Conservation (phyloP, 2,888 invertebrate species). For the Xanthostigma xanthostigma region DNA sequence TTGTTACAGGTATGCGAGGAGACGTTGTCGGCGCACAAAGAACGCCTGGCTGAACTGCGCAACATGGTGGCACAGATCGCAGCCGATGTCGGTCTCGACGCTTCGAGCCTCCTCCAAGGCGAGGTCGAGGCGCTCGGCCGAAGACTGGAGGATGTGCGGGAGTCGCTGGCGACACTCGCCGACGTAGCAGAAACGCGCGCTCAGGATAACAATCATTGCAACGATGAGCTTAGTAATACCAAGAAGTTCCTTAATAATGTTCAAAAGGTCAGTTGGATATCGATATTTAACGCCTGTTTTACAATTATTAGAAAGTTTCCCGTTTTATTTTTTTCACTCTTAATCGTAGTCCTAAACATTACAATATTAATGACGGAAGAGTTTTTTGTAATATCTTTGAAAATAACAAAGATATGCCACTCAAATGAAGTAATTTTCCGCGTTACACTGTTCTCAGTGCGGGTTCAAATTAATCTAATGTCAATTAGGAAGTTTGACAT, state of each 20-base stretch:
- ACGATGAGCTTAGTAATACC: constrained; percentile 39
- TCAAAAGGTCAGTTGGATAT: constrained; percentile 43
- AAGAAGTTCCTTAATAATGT: constrained; percentile 52
- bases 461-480: too few relatives aligned
- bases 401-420: too few relatives aligned
- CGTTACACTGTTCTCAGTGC: too few relatives aligned
- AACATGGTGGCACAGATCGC: constrained; percentile 65
- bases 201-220: constrained; percentile 33
- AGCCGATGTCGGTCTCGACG: constrained; percentile 58
- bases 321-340: too few relatives aligned
- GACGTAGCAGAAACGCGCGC: constrained; percentile 62
- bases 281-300: too few relatives aligned
- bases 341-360: too few relatives aligned
- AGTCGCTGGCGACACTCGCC: constrained; percentile 56
- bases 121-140: constrained; percentile 65
- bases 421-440: too few relatives aligned
- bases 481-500: too few relatives aligned
- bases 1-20: constrained; percentile 55
- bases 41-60: constrained; percentile 50
- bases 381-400: too few relatives aligned
- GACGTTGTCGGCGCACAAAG: constrained; percentile 53
- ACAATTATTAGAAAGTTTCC: too few relatives aligned
- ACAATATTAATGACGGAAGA: too few relatives aligned
- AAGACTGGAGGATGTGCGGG: constrained; percentile 58
- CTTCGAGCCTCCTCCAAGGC: constrained; percentile 52